A percentile compares a stretch with the other conserved stretches of the same genome.
Conservation (phyloP, 2,888 invertebrate genomes). For the Meiosimyza platycephala region DNA sequence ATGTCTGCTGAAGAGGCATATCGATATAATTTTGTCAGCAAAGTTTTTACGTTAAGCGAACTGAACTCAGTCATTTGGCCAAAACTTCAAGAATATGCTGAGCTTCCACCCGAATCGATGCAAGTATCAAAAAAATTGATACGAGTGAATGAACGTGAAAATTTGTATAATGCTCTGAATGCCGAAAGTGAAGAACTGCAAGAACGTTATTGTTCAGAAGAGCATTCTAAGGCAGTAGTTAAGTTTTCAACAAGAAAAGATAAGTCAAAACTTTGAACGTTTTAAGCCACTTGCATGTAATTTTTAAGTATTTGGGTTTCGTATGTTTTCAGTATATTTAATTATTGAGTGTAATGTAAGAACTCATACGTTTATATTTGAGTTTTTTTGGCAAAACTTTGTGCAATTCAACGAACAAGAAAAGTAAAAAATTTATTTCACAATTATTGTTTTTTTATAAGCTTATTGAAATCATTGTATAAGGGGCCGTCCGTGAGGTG, state of each 20-base stretch:
- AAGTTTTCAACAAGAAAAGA: conserved; percentile 52
- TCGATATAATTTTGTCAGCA: conserved; percentile 81
- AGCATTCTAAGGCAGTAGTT: conserved; percentile 71
- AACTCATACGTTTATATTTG: too few relatives aligned
- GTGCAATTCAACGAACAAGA: too few relatives aligned
- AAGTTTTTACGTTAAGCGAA: conserved; percentile 76
- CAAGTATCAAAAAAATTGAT: conserved; percentile 78
- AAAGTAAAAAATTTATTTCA: too few relatives aligned
- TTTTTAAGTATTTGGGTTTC: too few relatives aligned
- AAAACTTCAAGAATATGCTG: conserved; percentile 70
- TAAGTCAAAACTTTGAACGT: conserved; percentile 58
- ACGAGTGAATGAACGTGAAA: conserved; percentile 71
- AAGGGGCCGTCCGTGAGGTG: too few relatives aligned
- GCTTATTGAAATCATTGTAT: too few relatives aligned
- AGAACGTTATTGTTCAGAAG: conserved; percentile 75
- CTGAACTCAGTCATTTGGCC: conserved; percentile 73
- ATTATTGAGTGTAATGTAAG: too few relatives aligned
- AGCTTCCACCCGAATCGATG: conserved; percentile 72
- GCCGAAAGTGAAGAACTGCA: conserved; percentile 76
- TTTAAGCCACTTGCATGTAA: too few relatives aligned
- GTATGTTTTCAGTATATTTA: too few relatives aligned
- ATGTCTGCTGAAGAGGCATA: conserved; percentile 84
- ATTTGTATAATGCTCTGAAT: conserved; percentile 75
- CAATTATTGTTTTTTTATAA: too few relatives aligned
- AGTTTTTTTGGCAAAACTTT: too few relatives aligned